Base-by-base conservation (phyloP, 2,888 invertebrate genomes). In the Ophonus ardosiacus region DNA sequence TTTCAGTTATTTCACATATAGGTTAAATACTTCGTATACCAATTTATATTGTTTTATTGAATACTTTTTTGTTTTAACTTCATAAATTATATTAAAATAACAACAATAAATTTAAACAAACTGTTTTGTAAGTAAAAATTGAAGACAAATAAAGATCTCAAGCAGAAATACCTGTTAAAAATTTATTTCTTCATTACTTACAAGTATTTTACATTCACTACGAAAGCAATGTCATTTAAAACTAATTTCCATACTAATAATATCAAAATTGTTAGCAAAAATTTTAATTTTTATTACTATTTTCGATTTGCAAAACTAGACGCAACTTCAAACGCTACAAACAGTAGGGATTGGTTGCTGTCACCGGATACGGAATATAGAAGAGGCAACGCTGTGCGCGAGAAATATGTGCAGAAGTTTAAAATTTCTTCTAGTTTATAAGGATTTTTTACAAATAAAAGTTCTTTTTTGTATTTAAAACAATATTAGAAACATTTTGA, bases 261-360 rank as follows among this genome's bases (percentile, higher is more conserved):
- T 81, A 81, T 21, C 21, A 63, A 21, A 81, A 83, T 31, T 79
- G 65, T 43, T 78, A 31, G 7, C 17, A 84, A 84, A 76, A 61
- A 31, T 43, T 61, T 84, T 24, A 65, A 56, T 79, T 63, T 84
- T 84, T 76, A 74, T 63, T 61, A 79, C 63, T 84, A 79, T 79
- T 84, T 79, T 84, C 78, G 84, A 78, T 79, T 84, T 65, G 65
- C 65, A 78, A 78, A 65, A 65, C 43, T 78, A 79, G 79, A 84
- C 84, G 83, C 83, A 83, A 84, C 78, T 84, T 84, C 68, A 79
- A 79, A 84, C 78, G 84, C 84, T 63, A 38, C 51, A 79, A 84
- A 56, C 65, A 24, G 21, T 79, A 79, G 56, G 78, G 84, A 84
- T 84, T 84, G 84, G 84, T 56, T 84, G 56, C 51, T 84, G 31